phyloP scores from a whole-genome alignment of 2,113 vertebrate species.

The Coryphaenoides rupestris region DNA sequence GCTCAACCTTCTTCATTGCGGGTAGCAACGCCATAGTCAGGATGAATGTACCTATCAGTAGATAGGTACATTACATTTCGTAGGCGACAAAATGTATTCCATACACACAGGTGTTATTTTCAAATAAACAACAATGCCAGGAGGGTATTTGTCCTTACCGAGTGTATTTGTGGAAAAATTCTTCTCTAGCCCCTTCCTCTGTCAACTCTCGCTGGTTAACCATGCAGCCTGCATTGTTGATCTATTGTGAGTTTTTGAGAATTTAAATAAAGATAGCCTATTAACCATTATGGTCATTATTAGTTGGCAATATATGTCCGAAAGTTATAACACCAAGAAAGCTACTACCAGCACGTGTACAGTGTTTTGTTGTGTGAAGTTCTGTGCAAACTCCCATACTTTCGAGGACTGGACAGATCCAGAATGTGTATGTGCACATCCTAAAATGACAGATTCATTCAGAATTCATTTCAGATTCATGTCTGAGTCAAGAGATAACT shows the following conservation, averaged over 20 bases:
- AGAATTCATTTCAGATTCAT: not conserved
- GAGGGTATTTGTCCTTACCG: conserved; percentile 58
- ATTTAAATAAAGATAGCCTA: not conserved
- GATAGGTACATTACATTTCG: not conserved
- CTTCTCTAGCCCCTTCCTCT: conserved; percentile 81
- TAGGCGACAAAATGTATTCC: too few relatives aligned
- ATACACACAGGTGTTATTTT: too few relatives aligned
- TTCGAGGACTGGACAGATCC: conserved; percentile 77
- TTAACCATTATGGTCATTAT: too few relatives aligned
- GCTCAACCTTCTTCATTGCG: conserved; percentile 70
- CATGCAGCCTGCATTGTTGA: conserved; percentile 85
- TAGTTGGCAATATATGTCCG: not conserved
- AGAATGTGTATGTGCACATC: conserved; percentile 78
- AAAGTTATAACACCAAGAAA: not conserved
- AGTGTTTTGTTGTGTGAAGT: conserved; percentile 71
- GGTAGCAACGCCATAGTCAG: conserved; percentile 79
- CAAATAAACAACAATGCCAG: too few relatives aligned
- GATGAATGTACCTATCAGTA: conserved; percentile 75
- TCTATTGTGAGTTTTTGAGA: conserved; percentile 54
- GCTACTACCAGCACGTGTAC: conserved; percentile 75
- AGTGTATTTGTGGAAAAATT: conserved; percentile 85
- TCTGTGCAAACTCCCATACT: conserved; percentile 80
- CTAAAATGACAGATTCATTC: conserved; percentile 43
- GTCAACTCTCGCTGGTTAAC: conserved; percentile 80
- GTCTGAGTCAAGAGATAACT: not conserved